A percentile compares a stretch with the other conserved stretches of the same genome.
phyloP scores from a whole-genome alignment of 2,113 vertebrate species.

The Siniperca chuatsi region DNA sequence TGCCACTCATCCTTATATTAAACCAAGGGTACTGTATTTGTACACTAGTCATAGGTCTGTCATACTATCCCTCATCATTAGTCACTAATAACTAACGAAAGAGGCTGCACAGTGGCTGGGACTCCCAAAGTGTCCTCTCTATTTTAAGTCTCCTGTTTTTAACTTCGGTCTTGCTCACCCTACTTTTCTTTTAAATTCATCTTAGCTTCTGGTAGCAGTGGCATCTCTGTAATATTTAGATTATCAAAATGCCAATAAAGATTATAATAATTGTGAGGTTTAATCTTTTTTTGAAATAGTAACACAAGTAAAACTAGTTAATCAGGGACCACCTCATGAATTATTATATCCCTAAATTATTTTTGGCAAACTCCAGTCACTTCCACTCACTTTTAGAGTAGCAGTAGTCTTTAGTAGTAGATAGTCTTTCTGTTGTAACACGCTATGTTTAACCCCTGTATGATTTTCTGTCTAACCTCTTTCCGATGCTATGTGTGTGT shows the following conservation, averaged over 20 bases:
- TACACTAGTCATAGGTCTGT: constrained; percentile 28
- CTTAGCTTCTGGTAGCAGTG: neutral
- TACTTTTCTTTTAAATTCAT: constrained; percentile 23
- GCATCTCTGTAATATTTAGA: neutral
- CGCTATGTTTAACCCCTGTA: neutral
- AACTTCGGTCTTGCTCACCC: neutral
- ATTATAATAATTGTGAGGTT: neutral
- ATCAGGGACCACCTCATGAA: neutral
- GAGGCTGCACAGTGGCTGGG: constrained; percentile 19
- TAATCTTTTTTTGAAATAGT: neutral
- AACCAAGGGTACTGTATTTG: neutral
- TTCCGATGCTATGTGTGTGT: neutral
- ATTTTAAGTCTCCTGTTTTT: constrained; percentile 16
- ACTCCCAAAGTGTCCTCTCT: constrained; percentile 24
- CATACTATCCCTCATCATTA: constrained; percentile 10
- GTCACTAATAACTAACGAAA: constrained; percentile 35
- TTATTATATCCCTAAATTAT: neutral
- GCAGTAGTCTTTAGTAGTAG: no score
- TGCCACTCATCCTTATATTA: constrained; percentile 20
- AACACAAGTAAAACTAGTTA: neutral
- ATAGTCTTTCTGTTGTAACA: neutral
- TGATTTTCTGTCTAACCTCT: constrained; percentile 23
- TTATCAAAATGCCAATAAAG: neutral
- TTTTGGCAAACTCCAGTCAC: neutral
- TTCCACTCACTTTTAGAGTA: constrained; percentile 1